Conservation (phyloP, 2,888 invertebrate genomes). For the Rhyacophila evoluta region DNA sequence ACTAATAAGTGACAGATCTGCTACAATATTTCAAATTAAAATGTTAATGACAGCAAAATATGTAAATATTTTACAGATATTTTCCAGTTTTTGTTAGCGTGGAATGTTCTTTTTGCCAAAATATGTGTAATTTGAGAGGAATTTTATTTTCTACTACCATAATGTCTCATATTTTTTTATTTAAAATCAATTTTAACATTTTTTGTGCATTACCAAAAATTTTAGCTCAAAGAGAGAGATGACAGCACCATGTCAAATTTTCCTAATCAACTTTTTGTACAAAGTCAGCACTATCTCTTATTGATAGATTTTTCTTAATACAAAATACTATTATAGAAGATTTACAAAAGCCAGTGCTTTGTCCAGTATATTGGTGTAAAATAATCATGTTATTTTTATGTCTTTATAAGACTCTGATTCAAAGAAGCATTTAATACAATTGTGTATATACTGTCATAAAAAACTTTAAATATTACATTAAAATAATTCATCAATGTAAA, state of each 20-base stretch:
- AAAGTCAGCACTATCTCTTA: background rate
- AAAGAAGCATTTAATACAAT: background rate
- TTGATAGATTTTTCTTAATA: background rate
- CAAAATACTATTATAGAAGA: background rate
- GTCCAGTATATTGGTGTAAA: background rate
- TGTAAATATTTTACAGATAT: background rate
- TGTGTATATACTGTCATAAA: background rate
- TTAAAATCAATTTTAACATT: background rate
- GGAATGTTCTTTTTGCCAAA: background rate
- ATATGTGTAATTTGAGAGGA: background rate
- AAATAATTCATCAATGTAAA: slow-evolving; percentile 1
- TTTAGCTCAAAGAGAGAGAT: background rate
- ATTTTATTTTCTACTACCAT: background rate
- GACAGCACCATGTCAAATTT: background rate
- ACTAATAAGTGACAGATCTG: background rate
- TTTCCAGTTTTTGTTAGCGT: too few relatives aligned
- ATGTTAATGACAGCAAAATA: background rate
- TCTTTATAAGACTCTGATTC: background rate
- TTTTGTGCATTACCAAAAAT: background rate
- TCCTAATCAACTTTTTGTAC: background rate
- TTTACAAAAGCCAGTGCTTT: background rate
- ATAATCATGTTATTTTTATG: background rate
- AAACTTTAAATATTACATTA: background rate
- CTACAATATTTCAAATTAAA: background rate
- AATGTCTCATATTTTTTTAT: background rate